A percentile compares a stretch with the other conserved stretches of the same genome.
phyloP scores from a whole-genome alignment of 1,140 invertebrate species.

The Mercenaria mercenaria region DNA sequence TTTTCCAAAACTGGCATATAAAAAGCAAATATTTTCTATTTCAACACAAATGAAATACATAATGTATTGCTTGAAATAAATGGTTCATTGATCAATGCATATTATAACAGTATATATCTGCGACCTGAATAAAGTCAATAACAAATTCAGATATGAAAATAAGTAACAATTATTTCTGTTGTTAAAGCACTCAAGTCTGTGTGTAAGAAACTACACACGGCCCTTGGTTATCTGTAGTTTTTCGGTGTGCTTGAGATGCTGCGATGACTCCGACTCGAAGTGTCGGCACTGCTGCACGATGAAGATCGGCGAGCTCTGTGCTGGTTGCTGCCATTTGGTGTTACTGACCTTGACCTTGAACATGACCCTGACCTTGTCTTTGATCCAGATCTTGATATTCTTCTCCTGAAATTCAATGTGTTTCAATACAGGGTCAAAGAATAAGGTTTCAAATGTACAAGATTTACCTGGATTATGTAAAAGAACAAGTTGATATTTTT shows the following conservation, averaged over 20 bases:
- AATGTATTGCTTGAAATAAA: background rate
- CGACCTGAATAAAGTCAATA: background rate
- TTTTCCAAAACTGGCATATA: too few relatives aligned
- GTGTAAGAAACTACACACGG: background rate
- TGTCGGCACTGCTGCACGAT: constrained; percentile 65
- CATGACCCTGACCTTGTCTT: constrained; percentile 51
- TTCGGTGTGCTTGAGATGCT: constrained; percentile 83
- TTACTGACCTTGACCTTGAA: constrained; percentile 76
- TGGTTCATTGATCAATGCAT: background rate
- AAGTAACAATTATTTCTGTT: background rate
- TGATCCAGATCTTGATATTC: constrained; percentile 43
- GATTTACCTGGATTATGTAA: background rate
- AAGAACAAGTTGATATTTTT: too few relatives aligned
- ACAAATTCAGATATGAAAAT: background rate
- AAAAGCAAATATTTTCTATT: too few relatives aligned
- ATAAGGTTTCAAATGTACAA: background rate
- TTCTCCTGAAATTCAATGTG: constrained; percentile 34
- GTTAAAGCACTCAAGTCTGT: background rate
- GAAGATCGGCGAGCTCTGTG: constrained; percentile 65
- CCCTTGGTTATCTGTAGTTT: constrained; percentile 78
- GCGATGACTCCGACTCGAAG: constrained; percentile 64
- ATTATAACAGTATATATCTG: background rate
- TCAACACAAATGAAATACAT: too few relatives aligned
- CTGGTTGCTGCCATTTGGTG: constrained; percentile 78
- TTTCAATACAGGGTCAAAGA: too few relatives aligned